Conservation (phyloP, 92 coral and sea anemone species). For the Phenganax marumi region DNA sequence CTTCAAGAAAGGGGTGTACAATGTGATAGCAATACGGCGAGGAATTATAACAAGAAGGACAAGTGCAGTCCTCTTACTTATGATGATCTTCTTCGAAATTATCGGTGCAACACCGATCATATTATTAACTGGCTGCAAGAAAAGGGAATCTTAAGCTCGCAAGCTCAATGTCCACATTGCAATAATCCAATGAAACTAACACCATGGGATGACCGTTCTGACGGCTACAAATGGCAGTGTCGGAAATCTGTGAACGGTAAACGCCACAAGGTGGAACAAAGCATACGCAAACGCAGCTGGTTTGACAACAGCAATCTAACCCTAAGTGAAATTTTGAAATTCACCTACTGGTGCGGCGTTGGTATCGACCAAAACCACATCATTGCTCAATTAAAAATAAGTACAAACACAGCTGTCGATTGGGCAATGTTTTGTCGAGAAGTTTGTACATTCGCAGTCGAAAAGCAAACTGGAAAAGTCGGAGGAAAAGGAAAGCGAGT, state of each 20-base stretch:
- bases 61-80: no score
- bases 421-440: conserved; percentile 36
- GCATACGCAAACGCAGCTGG: conserved; percentile 22
- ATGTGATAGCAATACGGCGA: no score
- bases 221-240: conserved; percentile 9
- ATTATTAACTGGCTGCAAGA: conserved; percentile 21
- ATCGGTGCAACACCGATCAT: neutral
- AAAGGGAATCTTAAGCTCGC: neutral
- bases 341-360: conserved; percentile 35
- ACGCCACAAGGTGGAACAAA: conserved; percentile 13
- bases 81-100: neutral
- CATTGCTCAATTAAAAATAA: conserved; percentile 18
- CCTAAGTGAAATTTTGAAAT: conserved; percentile 25
- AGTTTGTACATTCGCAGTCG: neutral
- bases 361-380: conserved; percentile 25
- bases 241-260: neutral
- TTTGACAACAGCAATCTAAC: conserved; percentile 32
- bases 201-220: conserved; percentile 1
- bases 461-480: neutral
- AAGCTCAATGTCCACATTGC: conserved; percentile 12
- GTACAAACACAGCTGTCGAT: conserved; percentile 34
- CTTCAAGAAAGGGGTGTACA: no score
- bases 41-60: no score
- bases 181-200: conserved; percentile 2
- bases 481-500: conserved; percentile 19